A percentile compares a stretch with the other conserved stretches of the same genome.
phyloP scores from a whole-genome alignment of 2,113 vertebrate species.

The Elaphurus davidianus region DNA sequence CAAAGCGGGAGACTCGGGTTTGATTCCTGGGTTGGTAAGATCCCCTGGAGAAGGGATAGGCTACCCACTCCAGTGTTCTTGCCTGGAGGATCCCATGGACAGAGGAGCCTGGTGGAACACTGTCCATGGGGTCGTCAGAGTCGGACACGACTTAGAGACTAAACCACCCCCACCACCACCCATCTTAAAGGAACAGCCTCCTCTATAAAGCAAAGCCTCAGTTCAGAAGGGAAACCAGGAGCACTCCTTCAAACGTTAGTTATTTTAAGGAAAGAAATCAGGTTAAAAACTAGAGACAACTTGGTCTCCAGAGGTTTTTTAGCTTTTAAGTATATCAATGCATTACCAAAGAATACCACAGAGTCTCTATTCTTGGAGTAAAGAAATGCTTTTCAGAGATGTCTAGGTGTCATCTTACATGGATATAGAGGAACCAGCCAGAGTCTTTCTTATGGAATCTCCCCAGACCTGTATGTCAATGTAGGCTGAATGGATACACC shows the following conservation, averaged over 20 bases:
- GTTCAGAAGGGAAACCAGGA: neutral
- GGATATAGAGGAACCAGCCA: neutral
- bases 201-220: neutral
- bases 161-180: neutral
- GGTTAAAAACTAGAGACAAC: constrained; percentile 11
- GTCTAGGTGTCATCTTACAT: neutral
- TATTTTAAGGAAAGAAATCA: neutral
- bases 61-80: neutral
- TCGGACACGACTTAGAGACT: fast-evolving
- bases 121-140: neutral
- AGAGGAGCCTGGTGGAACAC: neutral
- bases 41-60: neutral
- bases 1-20: neutral
- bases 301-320: neutral
- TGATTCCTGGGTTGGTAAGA: neutral
- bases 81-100: neutral
- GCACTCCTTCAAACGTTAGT: neutral
- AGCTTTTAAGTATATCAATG: neutral
- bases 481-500: neutral
- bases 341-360: neutral
- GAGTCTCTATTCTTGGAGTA: neutral
- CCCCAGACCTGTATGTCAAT: neutral
- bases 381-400: neutral
- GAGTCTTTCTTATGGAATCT: neutral
- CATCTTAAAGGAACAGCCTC: neutral